Base-by-base conservation (phyloP, 2,888 invertebrate genomes). In the Bembecia ichneumoniformis region DNA sequence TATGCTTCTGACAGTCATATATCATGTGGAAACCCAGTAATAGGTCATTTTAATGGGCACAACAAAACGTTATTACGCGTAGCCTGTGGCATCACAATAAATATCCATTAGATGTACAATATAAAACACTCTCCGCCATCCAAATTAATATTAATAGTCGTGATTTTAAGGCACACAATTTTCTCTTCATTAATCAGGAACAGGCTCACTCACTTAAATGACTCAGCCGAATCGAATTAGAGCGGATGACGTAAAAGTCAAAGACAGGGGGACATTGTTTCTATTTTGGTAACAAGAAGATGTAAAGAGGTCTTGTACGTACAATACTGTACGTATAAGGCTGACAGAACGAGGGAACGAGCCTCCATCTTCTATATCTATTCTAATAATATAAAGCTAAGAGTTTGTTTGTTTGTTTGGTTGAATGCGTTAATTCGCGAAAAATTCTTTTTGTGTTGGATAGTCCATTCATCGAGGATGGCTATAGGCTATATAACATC, bases 111-210 rank as follows among this genome's bases (percentile, higher is more conserved):
- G 47, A 16, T 13, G 40, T 40, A 40, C 40, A 40, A 48, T 48
- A 52, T 50, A 54, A 58, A 64, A 58, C 51, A 52, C 47, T 63
- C 58, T 48, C 53, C 51, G 47, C 36, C 57, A 50, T 43, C 54
- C 44, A 59, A 66, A 66, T 68, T 62, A 64, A 66, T 61, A 69
- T 64, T 64, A 68, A 71, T 64, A 61, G 60, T 56, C 43, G 54
- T 49, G 51, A 51, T 55, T 48, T 15, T 44, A 44, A 14, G 50
- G 47, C 52, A 46, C 47, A 49, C 49, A 48, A 40, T 35, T 34
- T 49, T 46, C 20, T 13, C 35, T 47, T 35, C 34, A 46, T 60
- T 59, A 63, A 55, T 49, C 53, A 53, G 43, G 51, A 40, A 35
- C 49, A 35, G 28, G 28, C 44, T 43, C 28, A 20, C 13, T 28